Evolutionary conservation across 2,888 invertebrate species (phyloP), one percentile per base, ranked within the genome.

Genomic region (Drosophila formosana): DNA sequence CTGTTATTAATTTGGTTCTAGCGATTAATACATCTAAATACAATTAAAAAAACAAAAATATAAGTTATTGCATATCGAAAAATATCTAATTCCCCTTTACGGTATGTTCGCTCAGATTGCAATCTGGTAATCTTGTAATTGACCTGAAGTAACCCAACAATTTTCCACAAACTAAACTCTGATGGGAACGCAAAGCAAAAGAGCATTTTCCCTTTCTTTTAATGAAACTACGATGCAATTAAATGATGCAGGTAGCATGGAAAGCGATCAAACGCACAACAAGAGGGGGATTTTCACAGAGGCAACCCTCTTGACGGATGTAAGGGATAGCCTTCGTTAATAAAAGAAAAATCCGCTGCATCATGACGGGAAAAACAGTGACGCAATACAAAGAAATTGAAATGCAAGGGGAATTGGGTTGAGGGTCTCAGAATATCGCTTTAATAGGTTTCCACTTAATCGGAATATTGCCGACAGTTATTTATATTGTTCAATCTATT

Each of bases 231-330:
- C 50, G 32, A 28, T 50, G 50, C 62, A 72, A 55, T 57, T 43
- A 26, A 0, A 6, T 18, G 34, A 43, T 7, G 26, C 46, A 52
- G 55, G 39, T 60, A 43, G 4, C 11, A 25, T 6, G 3, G n/a
- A 46, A 32, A 28, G 18, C 13, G 28, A 26, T 41, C 26, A 32
- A 47, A 11, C 7, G 13, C 0, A 37, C n/a, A 18, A 6, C 23
- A 63, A 18, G n/a, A 41, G 5, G 39, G 32, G 8, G 4, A 5
- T 66, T 56, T 18, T 47, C 9, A 39, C 18, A 43, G 30, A 52
- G 11, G 6, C 61, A 49, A 52, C 68, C 77, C 75, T 62, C 23
- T 28, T 37, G n/a, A 5, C 45, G 45, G 49, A 63, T 70, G 45
- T 18, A 13, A 64, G 13, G 3, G 26, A 25, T 46, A 55, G 45